A percentile compares a stretch with the other conserved stretches of the same genome.
phyloP scores from a whole-genome alignment of 2,888 invertebrate genomes.

The Meliscaeva auricollis region DNA sequence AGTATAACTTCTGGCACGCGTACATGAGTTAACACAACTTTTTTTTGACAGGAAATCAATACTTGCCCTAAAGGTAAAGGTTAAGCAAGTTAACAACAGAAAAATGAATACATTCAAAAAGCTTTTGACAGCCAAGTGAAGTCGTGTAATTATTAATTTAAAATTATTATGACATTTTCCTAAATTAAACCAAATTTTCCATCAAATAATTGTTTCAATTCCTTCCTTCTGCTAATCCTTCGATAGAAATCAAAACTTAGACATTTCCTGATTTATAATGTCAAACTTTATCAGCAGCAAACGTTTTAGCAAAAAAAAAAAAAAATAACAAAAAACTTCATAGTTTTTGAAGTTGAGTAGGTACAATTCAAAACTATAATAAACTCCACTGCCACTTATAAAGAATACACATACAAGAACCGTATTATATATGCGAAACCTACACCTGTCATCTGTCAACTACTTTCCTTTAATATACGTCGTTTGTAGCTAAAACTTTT shows the following conservation, averaged over 20 bases:
- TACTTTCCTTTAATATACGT: slow-evolving; percentile 35
- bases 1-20: too few species aligned
- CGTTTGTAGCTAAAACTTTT: slow-evolving; percentile 47
- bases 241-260: slow-evolving; percentile 23
- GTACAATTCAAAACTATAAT: slow-evolving; percentile 1
- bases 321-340: too few species aligned
- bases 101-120: too few species aligned
- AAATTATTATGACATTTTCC: too few species aligned
- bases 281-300: slow-evolving; percentile 11
- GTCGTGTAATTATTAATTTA: too few species aligned
- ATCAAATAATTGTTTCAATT: neutral
- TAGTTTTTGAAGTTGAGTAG: neutral
- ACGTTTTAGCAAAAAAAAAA: neutral
- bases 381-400: neutral
- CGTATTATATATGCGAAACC: neutral
- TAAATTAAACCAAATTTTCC: too few species aligned
- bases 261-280: slow-evolving; percentile 24
- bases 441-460: slow-evolving; percentile 33
- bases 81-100: too few species aligned
- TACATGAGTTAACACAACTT: too few species aligned
- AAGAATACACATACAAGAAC: too few species aligned
- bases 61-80: too few species aligned
- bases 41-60: too few species aligned
- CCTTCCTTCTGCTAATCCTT: neutral
- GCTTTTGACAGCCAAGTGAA: too few species aligned